Evolutionary conservation across 2,888 invertebrate genomes (phyloP), one percentile per base, ranked within the genome.

Genomic region (Erpobdella octoculata): DNA sequence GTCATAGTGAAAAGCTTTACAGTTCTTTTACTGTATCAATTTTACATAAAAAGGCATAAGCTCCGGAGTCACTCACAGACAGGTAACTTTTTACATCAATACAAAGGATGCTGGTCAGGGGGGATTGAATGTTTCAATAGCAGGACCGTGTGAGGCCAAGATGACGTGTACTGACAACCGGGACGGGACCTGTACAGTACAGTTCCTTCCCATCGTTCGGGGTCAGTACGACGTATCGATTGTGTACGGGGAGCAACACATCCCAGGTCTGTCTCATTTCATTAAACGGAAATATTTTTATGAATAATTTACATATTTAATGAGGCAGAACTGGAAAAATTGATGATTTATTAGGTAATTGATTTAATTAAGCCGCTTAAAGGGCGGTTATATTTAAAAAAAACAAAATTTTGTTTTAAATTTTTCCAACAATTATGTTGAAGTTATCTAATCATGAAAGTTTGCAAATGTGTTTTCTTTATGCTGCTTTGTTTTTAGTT

Each of bases 91-190:
- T 36, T 31, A 31, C 4, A 67, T 71, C 28, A 41, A 58, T 15
- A 71, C 71, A 21, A 66, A 59, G 28, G 67, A 59, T 37, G 71
- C 71, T 2, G 71, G 71, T 28, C 15, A 58, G 28, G 71, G 71
- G 18, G 61, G 59, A 25, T 37, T 71, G 18, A 67, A 67, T 2
- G 33, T 71, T n/a, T 37, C 46, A 4, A 25, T 71, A 18, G 28
- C 31, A 9, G 71, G 71, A 8, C 71, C 71, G 21, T 38, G 38
- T 18, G 53, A 66, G 38, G 66, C 65, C 6, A 65, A 35, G 36
- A 46, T 66, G 64, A 65, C 35, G 1, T 68, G 68, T 31, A n/a
- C 59, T 38, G 71, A 71, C 67, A 71, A 71, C 41, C 15, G 66
- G 1, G 71, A 71, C 59, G 71, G 71, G n/a, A 71, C 67, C 0